Evolutionary conservation across 2,888 invertebrate species (phyloP).

Genomic region (Meghimatium bilineatum): DNA sequence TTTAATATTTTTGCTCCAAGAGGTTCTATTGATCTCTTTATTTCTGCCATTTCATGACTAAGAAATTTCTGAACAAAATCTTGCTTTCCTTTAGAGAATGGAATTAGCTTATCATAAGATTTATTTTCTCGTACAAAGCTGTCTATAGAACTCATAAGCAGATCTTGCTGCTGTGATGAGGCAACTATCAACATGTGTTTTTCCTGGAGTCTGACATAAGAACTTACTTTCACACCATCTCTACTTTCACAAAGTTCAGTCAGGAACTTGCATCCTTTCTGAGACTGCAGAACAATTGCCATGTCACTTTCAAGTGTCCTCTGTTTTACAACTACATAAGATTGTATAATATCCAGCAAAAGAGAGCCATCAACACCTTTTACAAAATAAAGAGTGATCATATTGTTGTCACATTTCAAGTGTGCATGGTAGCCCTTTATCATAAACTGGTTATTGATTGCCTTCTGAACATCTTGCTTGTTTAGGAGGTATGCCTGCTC

Average conservation of each 20-base stretch:
- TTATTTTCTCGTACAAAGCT: constrained; percentile 18
- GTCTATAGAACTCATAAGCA: background rate
- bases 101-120: background rate
- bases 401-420: background rate
- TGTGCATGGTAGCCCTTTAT: background rate
- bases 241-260: background rate
- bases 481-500: constrained; percentile 13
- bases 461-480: constrained; percentile 26
- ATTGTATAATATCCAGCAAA: constrained; percentile 2
- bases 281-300: constrained; percentile 7
- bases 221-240: constrained; percentile 23
- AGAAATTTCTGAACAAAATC: constrained; percentile 19
- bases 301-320: background rate
- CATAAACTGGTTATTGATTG: background rate
- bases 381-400: background rate
- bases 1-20: constrained; percentile 14
- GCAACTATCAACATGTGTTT: background rate
- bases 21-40: background rate
- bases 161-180: background rate
- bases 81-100: constrained; percentile 31
- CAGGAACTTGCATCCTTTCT: constrained; percentile 28
- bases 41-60: constrained; percentile 1
- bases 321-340: constrained; percentile 12
- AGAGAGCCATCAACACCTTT: background rate
- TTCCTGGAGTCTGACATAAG: background rate